phyloP scores from a whole-genome alignment of 2,888 invertebrate genomes.

The Slavum lentiscoides region DNA sequence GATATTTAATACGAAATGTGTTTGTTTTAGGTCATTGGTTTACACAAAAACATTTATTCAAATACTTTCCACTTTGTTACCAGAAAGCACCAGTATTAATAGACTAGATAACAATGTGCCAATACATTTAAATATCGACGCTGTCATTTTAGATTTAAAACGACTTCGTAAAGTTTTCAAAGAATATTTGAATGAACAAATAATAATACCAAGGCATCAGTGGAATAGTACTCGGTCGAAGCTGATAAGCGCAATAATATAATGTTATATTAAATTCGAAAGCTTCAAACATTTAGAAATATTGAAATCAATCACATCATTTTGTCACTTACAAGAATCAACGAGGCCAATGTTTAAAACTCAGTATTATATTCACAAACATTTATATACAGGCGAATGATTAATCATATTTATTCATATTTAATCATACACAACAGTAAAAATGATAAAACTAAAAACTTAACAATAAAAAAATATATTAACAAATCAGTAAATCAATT shows the following conservation, averaged over 20 bases:
- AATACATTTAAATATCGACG: conserved; percentile 5
- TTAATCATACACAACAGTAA: conserved; percentile 13
- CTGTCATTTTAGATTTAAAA: neutral
- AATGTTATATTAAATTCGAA: neutral
- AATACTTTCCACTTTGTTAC: conserved; percentile 8
- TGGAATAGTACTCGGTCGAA: conserved; percentile 26
- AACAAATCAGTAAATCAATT: no score
- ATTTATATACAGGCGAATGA: no score
- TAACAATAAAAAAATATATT: conserved; percentile 10
- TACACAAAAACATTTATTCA: conserved; percentile 25
- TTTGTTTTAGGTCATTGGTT: conserved; percentile 17
- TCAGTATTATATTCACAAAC: no score
- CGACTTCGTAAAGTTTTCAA: conserved; percentile 28
- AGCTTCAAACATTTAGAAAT: neutral
- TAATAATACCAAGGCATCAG: conserved; percentile 34
- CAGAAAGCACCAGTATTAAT: conserved; percentile 18
- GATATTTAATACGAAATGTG: neutral
- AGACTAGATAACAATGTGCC: neutral
- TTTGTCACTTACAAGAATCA: no score
- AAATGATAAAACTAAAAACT: conserved; percentile 21
- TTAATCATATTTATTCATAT: no score
- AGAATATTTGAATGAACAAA: conserved; percentile 24
- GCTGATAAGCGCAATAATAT: conserved; percentile 15
- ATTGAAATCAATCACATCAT: no score
- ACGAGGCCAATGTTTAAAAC: no score